These are phyloP conservation scores for Cyanistes caeruleus DNA, from an alignment of 2,113 vertebrate species.

Conservation along the genomic window DNA sequence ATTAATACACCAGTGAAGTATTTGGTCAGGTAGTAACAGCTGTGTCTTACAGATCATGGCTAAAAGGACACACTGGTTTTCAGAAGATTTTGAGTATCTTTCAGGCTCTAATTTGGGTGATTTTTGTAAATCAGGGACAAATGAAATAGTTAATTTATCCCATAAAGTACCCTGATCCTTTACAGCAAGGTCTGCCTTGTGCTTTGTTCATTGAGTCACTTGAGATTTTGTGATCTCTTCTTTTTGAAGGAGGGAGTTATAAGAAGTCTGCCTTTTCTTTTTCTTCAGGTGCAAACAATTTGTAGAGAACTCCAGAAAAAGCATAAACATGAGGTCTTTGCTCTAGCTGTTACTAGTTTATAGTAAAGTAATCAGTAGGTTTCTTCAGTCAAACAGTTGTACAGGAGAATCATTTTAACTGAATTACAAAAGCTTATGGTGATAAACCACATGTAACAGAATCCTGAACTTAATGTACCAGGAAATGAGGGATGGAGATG, in stretches of 20 bases:
- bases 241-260: not conserved
- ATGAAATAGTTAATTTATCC: not conserved
- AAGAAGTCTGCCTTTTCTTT: not conserved
- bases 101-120: not conserved
- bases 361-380: not conserved
- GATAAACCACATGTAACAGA: not conserved
- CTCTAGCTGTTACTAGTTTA: not conserved
- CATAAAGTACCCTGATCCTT: not conserved
- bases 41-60: not conserved
- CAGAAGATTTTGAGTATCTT: not conserved
- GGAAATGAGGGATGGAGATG: not conserved
- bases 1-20: not conserved
- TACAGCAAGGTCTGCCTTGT: not conserved
- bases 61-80: not conserved
- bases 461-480: not conserved
- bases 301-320: not conserved
- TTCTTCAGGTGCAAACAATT: not conserved
- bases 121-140: not conserved
- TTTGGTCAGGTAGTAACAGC: not conserved
- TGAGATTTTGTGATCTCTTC: not conserved
- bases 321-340: not conserved
- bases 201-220: not conserved
- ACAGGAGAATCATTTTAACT: not conserved
- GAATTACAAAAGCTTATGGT: not conserved
- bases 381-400: not conserved